A percentile compares a stretch with the other conserved stretches of the same genome.
phyloP scores from a whole-genome alignment of 2,113 vertebrate species.

The Polypterus senegalus region DNA sequence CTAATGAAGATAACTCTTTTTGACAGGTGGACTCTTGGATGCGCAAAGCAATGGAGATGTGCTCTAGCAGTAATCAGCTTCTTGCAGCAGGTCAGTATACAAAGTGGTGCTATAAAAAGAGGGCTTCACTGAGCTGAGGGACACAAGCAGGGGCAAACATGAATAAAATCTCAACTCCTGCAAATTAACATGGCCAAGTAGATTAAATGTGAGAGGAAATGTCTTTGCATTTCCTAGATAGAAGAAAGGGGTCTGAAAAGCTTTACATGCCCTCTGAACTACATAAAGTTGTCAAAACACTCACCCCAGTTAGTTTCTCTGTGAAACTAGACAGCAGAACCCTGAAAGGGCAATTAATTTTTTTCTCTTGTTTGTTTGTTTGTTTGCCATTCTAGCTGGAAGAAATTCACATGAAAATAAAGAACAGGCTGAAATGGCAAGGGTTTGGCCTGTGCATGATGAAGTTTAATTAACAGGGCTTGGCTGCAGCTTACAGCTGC shows the following conservation, averaged over 20 bases:
- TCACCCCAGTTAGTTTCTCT: too few relatives aligned
- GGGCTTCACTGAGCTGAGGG: constrained; percentile 1
- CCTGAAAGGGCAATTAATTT: constrained; percentile 3
- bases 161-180: neutral
- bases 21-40: constrained; percentile 72
- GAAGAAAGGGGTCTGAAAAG: neutral
- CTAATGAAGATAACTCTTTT: constrained; percentile 10
- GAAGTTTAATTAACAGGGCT: constrained; percentile 42
- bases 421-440: constrained; percentile 48
- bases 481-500: constrained; percentile 3
- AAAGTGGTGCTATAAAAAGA: neutral
- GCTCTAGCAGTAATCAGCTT: constrained; percentile 67
- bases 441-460: constrained; percentile 45
- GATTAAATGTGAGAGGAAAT: too few relatives aligned
- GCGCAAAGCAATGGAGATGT: constrained; percentile 62
- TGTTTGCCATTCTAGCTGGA: constrained; percentile 57
- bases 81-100: constrained; percentile 64
- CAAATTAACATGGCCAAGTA: too few relatives aligned
- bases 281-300: too few relatives aligned
- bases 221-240: neutral
- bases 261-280: neutral
- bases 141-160: constrained; percentile 47
- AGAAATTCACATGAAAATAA: constrained; percentile 47
- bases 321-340: too few relatives aligned
- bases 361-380: constrained; percentile 41